Evolutionary conservation across 2,797 vertebrate species (phyloP).

Genomic region (Enteromius afrohamiltoni): DNA sequence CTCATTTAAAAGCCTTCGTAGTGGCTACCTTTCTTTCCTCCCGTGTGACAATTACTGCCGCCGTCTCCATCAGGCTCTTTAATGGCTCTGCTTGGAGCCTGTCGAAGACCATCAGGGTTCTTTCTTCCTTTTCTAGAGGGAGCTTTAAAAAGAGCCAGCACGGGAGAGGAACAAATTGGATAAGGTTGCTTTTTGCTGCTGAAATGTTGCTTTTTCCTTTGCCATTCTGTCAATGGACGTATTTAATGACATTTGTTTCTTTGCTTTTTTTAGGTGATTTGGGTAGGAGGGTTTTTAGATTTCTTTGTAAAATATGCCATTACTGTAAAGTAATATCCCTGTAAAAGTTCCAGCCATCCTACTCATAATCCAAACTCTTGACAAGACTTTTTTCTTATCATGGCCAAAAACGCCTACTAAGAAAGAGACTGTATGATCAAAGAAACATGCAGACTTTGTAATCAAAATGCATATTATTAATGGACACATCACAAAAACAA

Average conservation of each 20-base stretch:
- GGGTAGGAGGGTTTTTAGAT: neutral
- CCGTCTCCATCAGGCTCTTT: slow-evolving; percentile 61
- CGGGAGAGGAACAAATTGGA: neutral
- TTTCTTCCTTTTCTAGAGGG: slow-evolving; percentile 29
- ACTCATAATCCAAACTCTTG: neutral
- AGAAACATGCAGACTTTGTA: neutral
- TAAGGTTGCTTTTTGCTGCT: slow-evolving; percentile 20
- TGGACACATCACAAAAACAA: neutral
- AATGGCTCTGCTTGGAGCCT: slow-evolving; percentile 55
- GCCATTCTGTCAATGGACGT: neutral
- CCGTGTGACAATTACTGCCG: slow-evolving; percentile 63
- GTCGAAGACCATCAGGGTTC: slow-evolving; percentile 41
- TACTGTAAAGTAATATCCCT: neutral
- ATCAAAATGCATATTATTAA: neutral
- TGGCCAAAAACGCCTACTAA: neutral
- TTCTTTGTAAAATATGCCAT: neutral
- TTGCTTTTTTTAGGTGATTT: neutral
- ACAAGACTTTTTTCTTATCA: neutral
- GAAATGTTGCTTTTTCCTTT: neutral
- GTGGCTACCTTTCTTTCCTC: slow-evolving; percentile 37
- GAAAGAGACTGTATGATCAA: neutral
- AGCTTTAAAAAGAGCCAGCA: slow-evolving; percentile 33
- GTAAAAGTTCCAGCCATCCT: neutral
- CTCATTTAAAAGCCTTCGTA: slow-evolving; percentile 51
- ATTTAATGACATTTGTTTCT: neutral